Base-by-base conservation (phyloP, 2,888 invertebrate species). In the Heliconius sara region DNA sequence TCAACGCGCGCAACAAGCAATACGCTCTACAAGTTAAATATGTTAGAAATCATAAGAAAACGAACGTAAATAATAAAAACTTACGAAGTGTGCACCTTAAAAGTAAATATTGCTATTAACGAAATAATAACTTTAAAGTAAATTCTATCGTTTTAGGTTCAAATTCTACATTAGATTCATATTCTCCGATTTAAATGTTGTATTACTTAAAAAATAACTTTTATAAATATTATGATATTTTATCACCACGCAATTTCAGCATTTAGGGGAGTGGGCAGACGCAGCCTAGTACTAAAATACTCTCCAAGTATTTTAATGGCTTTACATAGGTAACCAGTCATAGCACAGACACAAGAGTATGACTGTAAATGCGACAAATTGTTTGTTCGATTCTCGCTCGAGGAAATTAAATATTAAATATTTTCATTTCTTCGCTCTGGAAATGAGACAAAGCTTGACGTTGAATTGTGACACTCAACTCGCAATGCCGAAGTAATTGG, bases 21-120 rank as follows among this genome's bases (percentile, higher is more conserved):
- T 3, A 2, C 22, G 10, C 9, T 70, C 39, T 47, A 25, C 25
- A 25, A 47, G 43, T 25, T 6, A 25, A 25, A 25, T 19, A 43
- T 70, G 70, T 70, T 19, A 43, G 43, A 70, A 70, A 70, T 16
- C 43, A 70, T 70, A 70, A 70, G 3, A 70, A 68, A 70, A 70
- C 43, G 13, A 70, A 47, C 43, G 16, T 43, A 70, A 70, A 70
- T 43, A 43, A 70, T 7, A 43, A 43, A 70, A 25, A 25, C 9
- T 13, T 22, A 43, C 16, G 10, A 19, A 70, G 70, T 43, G 34
- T n/a, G 43, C 68, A 68, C 13, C 43, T 68, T 68, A 10, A 63
- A 25, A 63, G 13, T 13, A 63, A 13, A n/a, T 13, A n/a, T n/a
- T 22, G n/a, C n/a, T 25, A 25, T 63, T 13, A 25, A 13, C 13